These are phyloP conservation scores for Anguilla japonica DNA, from an alignment of 2,113 vertebrate genomes.

Conservation along the genomic window DNA sequence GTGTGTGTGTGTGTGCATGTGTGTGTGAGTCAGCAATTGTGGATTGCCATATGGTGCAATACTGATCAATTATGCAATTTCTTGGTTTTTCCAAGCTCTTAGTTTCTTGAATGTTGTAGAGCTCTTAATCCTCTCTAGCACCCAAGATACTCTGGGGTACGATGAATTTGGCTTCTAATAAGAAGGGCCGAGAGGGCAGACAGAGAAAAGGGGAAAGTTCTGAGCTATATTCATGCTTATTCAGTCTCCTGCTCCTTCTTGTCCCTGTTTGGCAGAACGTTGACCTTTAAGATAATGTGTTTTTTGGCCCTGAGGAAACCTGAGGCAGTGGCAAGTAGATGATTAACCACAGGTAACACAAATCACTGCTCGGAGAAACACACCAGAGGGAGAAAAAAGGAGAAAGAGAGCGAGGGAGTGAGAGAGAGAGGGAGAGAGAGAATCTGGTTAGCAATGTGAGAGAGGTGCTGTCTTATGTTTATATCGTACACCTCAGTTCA, in stretches of 20 bases:
- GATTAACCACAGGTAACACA: constrained; percentile 64
- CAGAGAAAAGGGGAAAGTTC: neutral
- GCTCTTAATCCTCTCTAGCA: neutral
- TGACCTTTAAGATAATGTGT: constrained; percentile 31
- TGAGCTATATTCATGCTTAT: neutral
- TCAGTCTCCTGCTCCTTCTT: neutral
- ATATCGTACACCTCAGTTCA: no score
- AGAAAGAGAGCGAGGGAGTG: neutral
- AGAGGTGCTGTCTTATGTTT: no score
- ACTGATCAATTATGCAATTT: neutral
- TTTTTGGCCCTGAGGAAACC: constrained; percentile 38
- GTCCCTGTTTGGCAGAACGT: constrained; percentile 7
- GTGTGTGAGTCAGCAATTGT: neutral
- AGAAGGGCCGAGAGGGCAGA: neutral
- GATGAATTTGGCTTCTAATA: neutral
- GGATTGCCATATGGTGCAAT: neutral
- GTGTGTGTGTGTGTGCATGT: neutral
- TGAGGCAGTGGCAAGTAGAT: constrained; percentile 61
- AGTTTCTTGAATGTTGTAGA: neutral
- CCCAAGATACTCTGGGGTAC: neutral
- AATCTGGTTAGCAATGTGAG: no score
- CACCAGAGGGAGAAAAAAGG: neutral
- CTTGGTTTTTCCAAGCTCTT: neutral
- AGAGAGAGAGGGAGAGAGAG: neutral
- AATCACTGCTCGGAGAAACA: constrained; percentile 54